A percentile compares a stretch with the other conserved stretches of the same genome.
phyloP scores from a whole-genome alignment of 2,888 invertebrate genomes.

The Orthosia gothica region DNA sequence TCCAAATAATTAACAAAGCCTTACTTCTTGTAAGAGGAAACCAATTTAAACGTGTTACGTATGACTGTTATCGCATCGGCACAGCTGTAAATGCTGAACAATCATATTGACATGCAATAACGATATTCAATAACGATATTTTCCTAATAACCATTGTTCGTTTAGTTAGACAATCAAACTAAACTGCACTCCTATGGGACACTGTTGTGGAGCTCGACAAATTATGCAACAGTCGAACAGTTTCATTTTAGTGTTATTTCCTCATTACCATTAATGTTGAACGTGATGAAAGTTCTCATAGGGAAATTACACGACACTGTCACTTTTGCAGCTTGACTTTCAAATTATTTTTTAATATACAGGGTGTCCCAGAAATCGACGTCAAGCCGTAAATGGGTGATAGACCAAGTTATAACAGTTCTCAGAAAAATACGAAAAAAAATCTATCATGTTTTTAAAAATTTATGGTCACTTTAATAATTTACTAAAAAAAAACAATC shows the following conservation, averaged over 20 bases:
- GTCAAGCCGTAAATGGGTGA: no score
- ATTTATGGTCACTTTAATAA: no score
- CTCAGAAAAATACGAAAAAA: no score
- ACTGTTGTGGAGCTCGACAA: neutral
- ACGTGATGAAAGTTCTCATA: neutral
- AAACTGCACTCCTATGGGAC: neutral
- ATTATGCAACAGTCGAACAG: neutral
- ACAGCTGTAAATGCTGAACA: neutral
- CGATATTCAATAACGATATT: slow-evolving; percentile 8
- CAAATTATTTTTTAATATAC: no score
- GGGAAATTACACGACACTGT: neutral
- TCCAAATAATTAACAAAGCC: neutral
- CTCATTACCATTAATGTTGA: neutral
- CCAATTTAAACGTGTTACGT: slow-evolving; percentile 8
- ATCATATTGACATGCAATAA: slow-evolving; percentile 6
- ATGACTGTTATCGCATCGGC: slow-evolving; percentile 21
- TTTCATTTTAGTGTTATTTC: neutral
- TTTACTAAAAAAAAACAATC: no score
- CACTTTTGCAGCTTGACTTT: neutral
- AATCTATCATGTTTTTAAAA: no score
- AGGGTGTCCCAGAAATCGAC: no score
- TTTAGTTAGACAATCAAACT: neutral
- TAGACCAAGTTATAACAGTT: no score
- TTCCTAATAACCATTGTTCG: neutral
- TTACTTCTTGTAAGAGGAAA: neutral